Base-by-base conservation (phyloP, 2,797 vertebrate genomes). In the Phoxinus dragarum region DNA sequence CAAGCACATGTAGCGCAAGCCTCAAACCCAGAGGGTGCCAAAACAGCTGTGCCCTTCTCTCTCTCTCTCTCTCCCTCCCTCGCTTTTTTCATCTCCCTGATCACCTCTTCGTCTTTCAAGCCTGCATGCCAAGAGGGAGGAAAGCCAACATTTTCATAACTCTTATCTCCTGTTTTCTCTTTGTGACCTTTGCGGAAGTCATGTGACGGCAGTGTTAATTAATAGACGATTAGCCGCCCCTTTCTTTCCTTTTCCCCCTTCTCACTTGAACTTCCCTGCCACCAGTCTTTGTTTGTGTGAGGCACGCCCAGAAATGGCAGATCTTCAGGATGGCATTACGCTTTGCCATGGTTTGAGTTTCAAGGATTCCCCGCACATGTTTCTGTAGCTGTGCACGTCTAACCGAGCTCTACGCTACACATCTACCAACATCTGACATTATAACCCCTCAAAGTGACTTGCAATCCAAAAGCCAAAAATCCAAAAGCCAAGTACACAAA, bases 141-240 rank as follows among this genome's bases (percentile, higher is more conserved):
- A 80, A 76, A 86, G 31, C 3, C 52, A 81, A 75, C 61, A 85
- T 92, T 92, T 91, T 90, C 86, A 85, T 90, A 92, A 91, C 86
- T 91, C 72, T 90, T 89, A 91, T 90, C 89, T 90, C 36, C 0
- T 88, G 83, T 88, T 92, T 88, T 90, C 92, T 79, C 88, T 77
- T 85, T 80, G 79, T 38, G 52, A 91, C 87, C 89, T 90, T 86
- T 91, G 56, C 61, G 79, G 74, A 87, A 86, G 87, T 64, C 34
- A 42, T 84, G 78, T 88, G 86, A 78, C 83, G 49, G 80, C 81
- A 27, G 85, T 88, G 72, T 84, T 91, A 87, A 34, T 90, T 87
- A 90, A 92, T 88, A 88, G 87, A 89, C 90, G 89, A 92, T 93
- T 90, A 92, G 84, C 87, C 87, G 8, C 75, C 69, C 86, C 84